Base-by-base conservation (phyloP, 2,888 invertebrate genomes). In the Argynnis bischoffii region DNA sequence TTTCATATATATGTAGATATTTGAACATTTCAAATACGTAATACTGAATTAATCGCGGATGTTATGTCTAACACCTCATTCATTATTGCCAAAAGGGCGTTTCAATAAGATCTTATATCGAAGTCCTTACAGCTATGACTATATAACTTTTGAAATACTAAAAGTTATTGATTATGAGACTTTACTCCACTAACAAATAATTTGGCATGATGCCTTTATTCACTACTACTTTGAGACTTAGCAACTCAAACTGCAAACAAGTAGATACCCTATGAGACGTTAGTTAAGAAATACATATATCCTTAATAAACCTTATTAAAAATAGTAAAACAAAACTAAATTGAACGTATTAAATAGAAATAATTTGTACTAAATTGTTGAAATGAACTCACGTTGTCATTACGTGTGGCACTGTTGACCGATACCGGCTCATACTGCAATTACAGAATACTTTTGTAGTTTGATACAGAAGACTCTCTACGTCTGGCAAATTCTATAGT, bases 141-240 rank as follows among this genome's bases (percentile, higher is more conserved):
- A 81, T 75, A 77, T 76, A 78, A 79, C 71, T 77, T 80, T 51
- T 74, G 64, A 75, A 80, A 80, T 78, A 79, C 78, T 77, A 80
- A 76, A 75, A 77, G 71, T 78, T 80, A 82, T 66, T 76, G 74
- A 80, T 79, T 78, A 80, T 86, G 88, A 88, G 88, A 88, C 85
- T 88, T 86, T 72, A 74, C 75, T 72, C 80, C 81, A 73, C 79
- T 73, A 61, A 65, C 65, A 69, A 75, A 72, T 70, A 48, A 47
- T 41, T 55, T 67, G 31, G 50, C 55, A 57, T 68, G 16, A 16
- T 31, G 35, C 18, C 16, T 50, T 16, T 26, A 26, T 15, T 5
- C 14, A 31, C 21, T 59, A 51, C 13, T 50, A 16, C 14, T 60
- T 61, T 35, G 16, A 16, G 15, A 51, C 26, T 61, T 61, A n/a